Base-by-base conservation (phyloP, 2,113 vertebrate genomes). In the Microtus montanus region DNA sequence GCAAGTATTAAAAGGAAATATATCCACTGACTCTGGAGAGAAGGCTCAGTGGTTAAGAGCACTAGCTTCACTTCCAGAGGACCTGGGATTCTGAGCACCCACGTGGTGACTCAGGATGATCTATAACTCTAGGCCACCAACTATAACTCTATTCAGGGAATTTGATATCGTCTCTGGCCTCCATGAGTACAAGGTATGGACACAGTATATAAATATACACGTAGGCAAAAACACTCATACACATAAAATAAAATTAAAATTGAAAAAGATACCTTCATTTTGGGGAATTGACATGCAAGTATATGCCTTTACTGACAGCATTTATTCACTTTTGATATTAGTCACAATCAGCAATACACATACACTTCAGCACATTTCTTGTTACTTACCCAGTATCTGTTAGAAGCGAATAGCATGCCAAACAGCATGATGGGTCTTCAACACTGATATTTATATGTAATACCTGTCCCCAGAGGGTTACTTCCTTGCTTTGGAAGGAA, bases 401-500 rank as follows among this genome's bases (percentile, higher is more conserved):
- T 77, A 70, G 44, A 88, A 96, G 33, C 15, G 41, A 63, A 79
- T 1, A 8, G 4, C 83, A n/a, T 73, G 49, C 24, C 44, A 83
- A 91, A 87, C 5, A 58, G 77, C 35, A 11, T 30, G 3, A 63
- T 77, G 4, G 15, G 26, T 91, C 6, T 93, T 79, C 6, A 68
- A 30, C 70, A 64, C 61, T 47, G 49, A 54, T 19, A 87, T 87
- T 66, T 85, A 68, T 54, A 28, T 44, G 54, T 22, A 61, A 54
- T 93, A 61, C n/a, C 33, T 90, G 35, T 80, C 58, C 26, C 90
- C 71, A 92, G 78, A 71, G 38, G 80, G 70, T 24, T 90, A 61
- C 58, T 13, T 17, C 41, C 17, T 93, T 96, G 70, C 83, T 92
- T 92, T 92, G 35, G 87, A 77, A 68, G 89, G 86, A 94, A 94